These are phyloP conservation scores for Ericerus pela DNA, from an alignment of 1,140 invertebrate species.

Conservation along the genomic window DNA sequence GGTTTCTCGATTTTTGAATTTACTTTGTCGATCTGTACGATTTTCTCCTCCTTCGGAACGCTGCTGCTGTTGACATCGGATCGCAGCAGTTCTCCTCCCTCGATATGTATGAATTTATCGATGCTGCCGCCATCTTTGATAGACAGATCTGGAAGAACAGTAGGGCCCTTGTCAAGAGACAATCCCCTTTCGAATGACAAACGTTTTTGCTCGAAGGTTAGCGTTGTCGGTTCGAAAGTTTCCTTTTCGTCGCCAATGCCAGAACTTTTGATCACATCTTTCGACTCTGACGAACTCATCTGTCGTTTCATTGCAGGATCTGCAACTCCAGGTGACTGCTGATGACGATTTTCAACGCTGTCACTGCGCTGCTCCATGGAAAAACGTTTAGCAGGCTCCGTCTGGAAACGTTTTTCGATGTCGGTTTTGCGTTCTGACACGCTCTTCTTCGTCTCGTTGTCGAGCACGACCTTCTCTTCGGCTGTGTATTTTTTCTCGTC, in stretches of 20 bases:
- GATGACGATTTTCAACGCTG: conserved; percentile 14
- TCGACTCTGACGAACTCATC: conserved; percentile 29
- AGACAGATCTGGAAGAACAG: too few species aligned
- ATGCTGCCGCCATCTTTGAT: too few species aligned
- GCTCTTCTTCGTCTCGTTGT: conserved; percentile 38
- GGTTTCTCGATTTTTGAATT: too few species aligned
- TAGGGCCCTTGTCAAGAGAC: conserved; percentile 17
- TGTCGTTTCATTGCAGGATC: background rate
- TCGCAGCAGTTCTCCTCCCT: too few species aligned
- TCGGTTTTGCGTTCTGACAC: conserved; percentile 51
- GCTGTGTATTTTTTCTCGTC: conserved; percentile 37
- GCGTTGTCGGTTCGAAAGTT: conserved; percentile 13
- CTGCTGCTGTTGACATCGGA: too few species aligned
- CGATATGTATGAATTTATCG: too few species aligned
- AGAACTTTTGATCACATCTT: conserved; percentile 40
- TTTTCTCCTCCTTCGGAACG: too few species aligned
- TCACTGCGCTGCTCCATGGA: conserved; percentile 18
- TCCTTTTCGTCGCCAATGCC: conserved; percentile 2
- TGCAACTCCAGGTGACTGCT: background rate
- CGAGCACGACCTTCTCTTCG: conserved; percentile 29
- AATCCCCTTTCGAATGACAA: conserved; percentile 24
- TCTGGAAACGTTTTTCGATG: conserved; percentile 49
- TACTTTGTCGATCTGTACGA: too few species aligned
- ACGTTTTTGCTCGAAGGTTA: conserved; percentile 25
- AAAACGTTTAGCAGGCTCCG: conserved; percentile 25